Conservation (phyloP, 2,113 vertebrate genomes). For the Ancistrus triradiatus region DNA sequence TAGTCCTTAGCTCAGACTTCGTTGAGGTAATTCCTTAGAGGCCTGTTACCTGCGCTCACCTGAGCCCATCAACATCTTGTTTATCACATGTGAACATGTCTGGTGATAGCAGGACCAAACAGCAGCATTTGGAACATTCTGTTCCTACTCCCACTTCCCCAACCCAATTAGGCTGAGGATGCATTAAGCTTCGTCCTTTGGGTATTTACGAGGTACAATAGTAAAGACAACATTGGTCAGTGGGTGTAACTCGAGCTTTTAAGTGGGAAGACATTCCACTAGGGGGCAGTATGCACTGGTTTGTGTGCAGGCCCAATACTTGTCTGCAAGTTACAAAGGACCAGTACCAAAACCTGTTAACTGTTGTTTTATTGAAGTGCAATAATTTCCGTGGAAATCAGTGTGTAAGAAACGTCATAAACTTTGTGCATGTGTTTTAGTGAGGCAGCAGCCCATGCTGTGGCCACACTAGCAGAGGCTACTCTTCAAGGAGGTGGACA, state of each 20-base stretch:
- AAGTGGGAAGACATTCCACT: conserved; percentile 1
- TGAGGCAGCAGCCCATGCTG: conserved; percentile 94
- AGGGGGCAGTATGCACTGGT: conserved; percentile 32
- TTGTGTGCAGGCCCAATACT: too few species aligned
- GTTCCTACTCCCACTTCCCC: conserved; percentile 46
- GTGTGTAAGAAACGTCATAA: not conserved
- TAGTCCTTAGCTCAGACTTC: conserved; percentile 38
- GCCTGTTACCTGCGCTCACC: conserved; percentile 69
- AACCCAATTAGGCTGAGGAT: conserved; percentile 32
- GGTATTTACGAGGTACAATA: not conserved
- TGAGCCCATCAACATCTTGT: conserved; percentile 56
- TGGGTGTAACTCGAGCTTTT: not conserved
- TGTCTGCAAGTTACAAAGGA: too few species aligned
- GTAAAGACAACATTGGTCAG: not conserved
- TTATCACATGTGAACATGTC: conserved; percentile 53
- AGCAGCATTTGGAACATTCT: conserved; percentile 54
- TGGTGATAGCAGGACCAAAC: conserved; percentile 31
- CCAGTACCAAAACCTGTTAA: too few species aligned
- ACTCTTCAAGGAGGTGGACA: conserved; percentile 96
- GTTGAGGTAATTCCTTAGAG: conserved; percentile 56
- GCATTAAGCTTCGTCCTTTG: conserved; percentile 7
- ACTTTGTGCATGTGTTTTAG: conserved; percentile 64
- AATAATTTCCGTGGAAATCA: too few species aligned
- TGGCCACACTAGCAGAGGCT: conserved; percentile 93
- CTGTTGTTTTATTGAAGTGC: too few species aligned